A percentile compares a stretch with the other conserved stretches of the same genome.
Evolutionary conservation across 2,113 vertebrate species (phyloP).

Genomic region (Bettongia penicillata): DNA sequence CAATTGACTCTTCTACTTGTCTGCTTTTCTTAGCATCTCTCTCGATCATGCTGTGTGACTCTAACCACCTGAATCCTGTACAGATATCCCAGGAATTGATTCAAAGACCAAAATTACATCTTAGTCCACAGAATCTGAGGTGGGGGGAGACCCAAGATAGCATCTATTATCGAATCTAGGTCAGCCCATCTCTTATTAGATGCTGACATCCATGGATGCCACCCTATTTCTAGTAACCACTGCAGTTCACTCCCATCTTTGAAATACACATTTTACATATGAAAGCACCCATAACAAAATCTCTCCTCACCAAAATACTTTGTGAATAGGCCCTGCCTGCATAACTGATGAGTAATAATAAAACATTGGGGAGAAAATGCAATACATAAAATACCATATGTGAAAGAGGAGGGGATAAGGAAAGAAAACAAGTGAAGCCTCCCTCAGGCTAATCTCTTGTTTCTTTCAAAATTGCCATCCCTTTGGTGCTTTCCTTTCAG

Average conservation of each 20-base stretch:
- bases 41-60: too few species aligned
- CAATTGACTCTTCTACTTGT: constrained; percentile 30
- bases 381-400: neutral
- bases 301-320: neutral
- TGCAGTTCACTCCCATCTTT: neutral
- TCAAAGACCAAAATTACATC: neutral
- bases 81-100: neutral
- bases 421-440: neutral
- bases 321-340: neutral
- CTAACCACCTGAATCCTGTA: neutral
- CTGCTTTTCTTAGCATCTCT: neutral
- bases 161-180: neutral
- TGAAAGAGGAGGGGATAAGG: neutral
- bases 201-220: neutral
- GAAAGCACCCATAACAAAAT: neutral
- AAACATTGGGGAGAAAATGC: neutral
- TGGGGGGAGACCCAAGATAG: neutral
- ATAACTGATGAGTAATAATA: constrained; percentile 43
- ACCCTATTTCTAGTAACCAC: neutral
- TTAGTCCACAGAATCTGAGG: neutral
- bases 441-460: neutral
- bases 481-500: neutral
- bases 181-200: neutral
- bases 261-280: constrained; percentile 1
- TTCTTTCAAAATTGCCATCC: neutral